Percentiles rank a stretch among this genome's conserved stretches.
These are phyloP conservation scores for Tetanocera ferruginea DNA, from an alignment of 2,888 invertebrate species.

Conservation along the genomic window DNA sequence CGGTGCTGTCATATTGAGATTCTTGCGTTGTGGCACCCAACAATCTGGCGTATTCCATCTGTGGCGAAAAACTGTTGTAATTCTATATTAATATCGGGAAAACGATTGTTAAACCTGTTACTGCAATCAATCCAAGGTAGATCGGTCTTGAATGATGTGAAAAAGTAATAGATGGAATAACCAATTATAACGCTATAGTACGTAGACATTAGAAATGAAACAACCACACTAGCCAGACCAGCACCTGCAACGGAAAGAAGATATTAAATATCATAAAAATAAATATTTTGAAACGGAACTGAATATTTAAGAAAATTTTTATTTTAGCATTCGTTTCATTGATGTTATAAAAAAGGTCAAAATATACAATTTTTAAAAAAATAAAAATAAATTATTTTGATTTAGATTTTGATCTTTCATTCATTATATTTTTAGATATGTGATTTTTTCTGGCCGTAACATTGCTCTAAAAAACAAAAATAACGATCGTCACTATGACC, in stretches of 20 bases:
- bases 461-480: no score
- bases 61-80: background rate
- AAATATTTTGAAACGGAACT: no score
- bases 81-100: background rate
- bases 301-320: background rate
- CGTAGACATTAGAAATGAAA: constrained; percentile 94
- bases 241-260: constrained; percentile 77
- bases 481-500: no score
- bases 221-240: constrained; percentile 92
- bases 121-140: constrained; percentile 92
- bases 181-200: constrained; percentile 97
- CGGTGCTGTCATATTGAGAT: constrained; percentile 76
- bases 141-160: constrained; percentile 87
- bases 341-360: background rate
- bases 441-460: no score
- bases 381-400: background rate
- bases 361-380: background rate
- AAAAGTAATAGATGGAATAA: constrained; percentile 94
- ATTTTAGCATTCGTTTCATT: background rate
- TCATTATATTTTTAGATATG: no score
- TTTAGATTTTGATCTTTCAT: no score
- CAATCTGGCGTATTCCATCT: constrained; percentile 84
- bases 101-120: constrained; percentile 72
- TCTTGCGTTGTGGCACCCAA: constrained; percentile 78
- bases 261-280: no score